Percentiles rank a stretch among this genome's conserved stretches.
Evolutionary conservation across 2,888 invertebrate species (phyloP).

Genomic region (Hydrotaea diabolus): DNA sequence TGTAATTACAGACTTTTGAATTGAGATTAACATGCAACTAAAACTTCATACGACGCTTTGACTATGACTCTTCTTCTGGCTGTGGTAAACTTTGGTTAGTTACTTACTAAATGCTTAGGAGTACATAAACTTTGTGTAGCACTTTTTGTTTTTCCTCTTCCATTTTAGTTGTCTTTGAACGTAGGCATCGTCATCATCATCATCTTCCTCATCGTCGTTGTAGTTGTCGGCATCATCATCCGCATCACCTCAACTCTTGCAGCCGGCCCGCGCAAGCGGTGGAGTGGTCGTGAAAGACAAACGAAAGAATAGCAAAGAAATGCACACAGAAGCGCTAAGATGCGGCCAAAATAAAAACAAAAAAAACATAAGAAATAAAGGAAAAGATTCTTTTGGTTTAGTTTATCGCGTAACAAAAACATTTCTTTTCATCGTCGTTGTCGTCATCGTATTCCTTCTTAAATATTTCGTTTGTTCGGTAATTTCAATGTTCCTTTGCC

Average conservation of each 20-base stretch:
- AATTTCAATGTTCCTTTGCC: background rate
- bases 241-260: constrained; percentile 26
- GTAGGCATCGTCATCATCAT: constrained; percentile 16
- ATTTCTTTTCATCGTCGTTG: constrained; percentile 38
- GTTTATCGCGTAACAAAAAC: constrained; percentile 53
- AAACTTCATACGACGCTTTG: constrained; percentile 38
- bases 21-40: constrained; percentile 79
- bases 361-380: background rate
- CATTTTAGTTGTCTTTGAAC: background rate
- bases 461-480: background rate
- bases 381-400: constrained; percentile 44
- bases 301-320: background rate
- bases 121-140: constrained; percentile 60
- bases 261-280: constrained; percentile 23
- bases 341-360: constrained; percentile 33
- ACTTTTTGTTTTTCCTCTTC: constrained; percentile 20
- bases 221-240: background rate
- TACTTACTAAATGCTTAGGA: constrained; percentile 55
- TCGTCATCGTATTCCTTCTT: background rate
- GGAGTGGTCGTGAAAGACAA: background rate
- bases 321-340: constrained; percentile 63
- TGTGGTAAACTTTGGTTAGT: constrained; percentile 31
- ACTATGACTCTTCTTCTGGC: background rate
- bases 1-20: constrained; percentile 79
- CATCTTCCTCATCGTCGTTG: constrained; percentile 1